phyloP scores from a whole-genome alignment of 2,888 invertebrate species.

The Argyresthia albistria region DNA sequence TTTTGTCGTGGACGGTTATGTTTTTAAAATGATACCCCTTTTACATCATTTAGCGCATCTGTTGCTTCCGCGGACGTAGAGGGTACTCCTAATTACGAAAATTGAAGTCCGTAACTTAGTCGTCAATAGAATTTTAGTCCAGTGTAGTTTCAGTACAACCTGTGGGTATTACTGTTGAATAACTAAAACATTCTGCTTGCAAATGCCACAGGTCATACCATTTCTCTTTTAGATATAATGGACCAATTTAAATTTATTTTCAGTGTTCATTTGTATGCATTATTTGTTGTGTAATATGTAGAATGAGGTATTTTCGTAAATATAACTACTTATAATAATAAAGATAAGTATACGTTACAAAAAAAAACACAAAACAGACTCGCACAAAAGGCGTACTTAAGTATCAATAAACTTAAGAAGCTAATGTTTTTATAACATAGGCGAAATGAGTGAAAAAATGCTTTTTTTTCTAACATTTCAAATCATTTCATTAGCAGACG shows the following conservation, averaged over 20 bases:
- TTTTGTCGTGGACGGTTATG: background rate
- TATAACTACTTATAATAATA: no score
- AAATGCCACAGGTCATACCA: background rate
- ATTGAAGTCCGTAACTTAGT: background rate
- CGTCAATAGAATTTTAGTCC: no score
- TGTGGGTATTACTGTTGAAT: background rate
- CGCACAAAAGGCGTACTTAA: no score
- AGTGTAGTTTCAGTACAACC: constrained; percentile 34
- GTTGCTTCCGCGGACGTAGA: background rate
- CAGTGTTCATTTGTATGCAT: background rate
- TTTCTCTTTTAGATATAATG: background rate
- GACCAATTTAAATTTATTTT: background rate
- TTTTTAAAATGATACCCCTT: background rate
- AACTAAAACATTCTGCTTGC: background rate
- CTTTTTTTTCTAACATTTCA: no score
- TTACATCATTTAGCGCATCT: background rate
- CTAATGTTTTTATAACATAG: no score
- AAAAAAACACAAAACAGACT: no score
- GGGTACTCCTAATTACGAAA: background rate
- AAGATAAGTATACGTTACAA: no score
- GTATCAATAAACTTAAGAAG: no score
- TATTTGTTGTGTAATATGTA: no score
- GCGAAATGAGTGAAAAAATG: no score
- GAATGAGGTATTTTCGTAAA: no score
- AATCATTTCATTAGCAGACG: no score